Percentiles rank a stretch among this genome's conserved stretches.
Evolutionary conservation across 2,888 invertebrate species (phyloP).

Genomic region (Drosophila tripunctata): DNA sequence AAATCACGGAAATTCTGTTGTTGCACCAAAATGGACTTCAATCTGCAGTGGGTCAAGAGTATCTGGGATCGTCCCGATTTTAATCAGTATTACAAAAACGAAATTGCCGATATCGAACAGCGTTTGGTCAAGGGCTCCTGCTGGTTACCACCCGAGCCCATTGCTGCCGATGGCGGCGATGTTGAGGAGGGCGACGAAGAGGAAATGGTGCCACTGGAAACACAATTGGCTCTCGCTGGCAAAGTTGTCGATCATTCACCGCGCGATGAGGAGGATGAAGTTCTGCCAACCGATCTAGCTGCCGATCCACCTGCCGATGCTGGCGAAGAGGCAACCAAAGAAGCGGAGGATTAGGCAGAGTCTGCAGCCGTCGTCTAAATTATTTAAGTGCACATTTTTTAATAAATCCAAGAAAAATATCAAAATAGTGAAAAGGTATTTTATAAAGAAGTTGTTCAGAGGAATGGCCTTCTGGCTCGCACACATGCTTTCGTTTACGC

Average conservation of each 20-base stretch:
- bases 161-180: slow-evolving; percentile 24
- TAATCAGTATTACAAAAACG: slow-evolving; percentile 75
- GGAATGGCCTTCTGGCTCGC: too few relatives aligned
- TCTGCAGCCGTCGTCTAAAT: background rate
- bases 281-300: background rate
- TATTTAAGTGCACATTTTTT: too few relatives aligned
- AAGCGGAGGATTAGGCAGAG: slow-evolving; percentile 27
- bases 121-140: slow-evolving; percentile 67
- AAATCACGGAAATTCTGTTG: slow-evolving; percentile 73
- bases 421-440: too few relatives aligned
- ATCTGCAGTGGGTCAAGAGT: slow-evolving; percentile 79
- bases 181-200: slow-evolving; percentile 50
- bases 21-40: slow-evolving; percentile 78
- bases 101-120: slow-evolving; percentile 72
- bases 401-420: too few relatives aligned
- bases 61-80: slow-evolving; percentile 81
- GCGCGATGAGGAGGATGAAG: background rate
- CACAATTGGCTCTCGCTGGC: slow-evolving; percentile 56
- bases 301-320: too few relatives aligned
- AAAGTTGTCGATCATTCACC: slow-evolving; percentile 18
- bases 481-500: too few relatives aligned
- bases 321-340: slow-evolving; percentile 22
- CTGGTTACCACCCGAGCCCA: slow-evolving; percentile 65
- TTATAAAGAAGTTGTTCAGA: too few relatives aligned
- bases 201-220: slow-evolving; percentile 33